These are phyloP conservation scores for Calameuta idolon DNA, from an alignment of 2,888 invertebrate species.

Conservation along the genomic window DNA sequence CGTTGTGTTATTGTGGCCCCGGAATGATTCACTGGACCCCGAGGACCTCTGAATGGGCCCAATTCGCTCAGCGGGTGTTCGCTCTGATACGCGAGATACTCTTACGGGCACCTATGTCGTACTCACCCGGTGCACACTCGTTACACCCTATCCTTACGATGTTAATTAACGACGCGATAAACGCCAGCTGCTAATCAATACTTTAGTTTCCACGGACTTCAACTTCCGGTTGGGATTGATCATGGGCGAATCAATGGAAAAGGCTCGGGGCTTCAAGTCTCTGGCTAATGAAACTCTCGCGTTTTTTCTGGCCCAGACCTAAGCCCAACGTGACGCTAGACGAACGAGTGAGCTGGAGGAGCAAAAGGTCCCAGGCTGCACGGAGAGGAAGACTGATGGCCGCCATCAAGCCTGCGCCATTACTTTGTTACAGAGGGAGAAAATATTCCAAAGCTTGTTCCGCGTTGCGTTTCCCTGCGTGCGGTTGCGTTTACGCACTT, in stretches of 20 bases:
- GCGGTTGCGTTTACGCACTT: too few species aligned
- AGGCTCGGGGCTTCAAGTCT: too few species aligned
- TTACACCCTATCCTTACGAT: background rate
- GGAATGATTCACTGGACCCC: slow-evolving; percentile 4
- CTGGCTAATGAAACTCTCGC: too few species aligned
- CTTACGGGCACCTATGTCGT: background rate
- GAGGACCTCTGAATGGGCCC: slow-evolving; percentile 9
- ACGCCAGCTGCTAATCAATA: background rate
- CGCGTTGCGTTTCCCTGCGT: background rate
- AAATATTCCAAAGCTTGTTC: slow-evolving; percentile 39
- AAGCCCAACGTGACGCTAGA: background rate
- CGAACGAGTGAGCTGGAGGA: slow-evolving; percentile 7
- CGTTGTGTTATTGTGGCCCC: slow-evolving; percentile 6
- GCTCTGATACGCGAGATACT: slow-evolving; percentile 7
- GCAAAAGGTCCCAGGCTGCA: slow-evolving; percentile 28
- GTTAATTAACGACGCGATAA: slow-evolving; percentile 1
- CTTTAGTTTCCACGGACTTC: too few species aligned
- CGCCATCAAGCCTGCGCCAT: slow-evolving; percentile 37
- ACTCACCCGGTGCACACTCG: background rate
- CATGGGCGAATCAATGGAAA: too few species aligned
- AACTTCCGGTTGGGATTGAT: too few species aligned
- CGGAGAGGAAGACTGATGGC: slow-evolving; percentile 45
- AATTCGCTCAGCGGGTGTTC: slow-evolving; percentile 4
- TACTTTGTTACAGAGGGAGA: slow-evolving; percentile 49
- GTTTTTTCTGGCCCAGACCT: background rate